Base-by-base conservation (phyloP, 2,113 vertebrate genomes). In the Semnornis frantzii region DNA sequence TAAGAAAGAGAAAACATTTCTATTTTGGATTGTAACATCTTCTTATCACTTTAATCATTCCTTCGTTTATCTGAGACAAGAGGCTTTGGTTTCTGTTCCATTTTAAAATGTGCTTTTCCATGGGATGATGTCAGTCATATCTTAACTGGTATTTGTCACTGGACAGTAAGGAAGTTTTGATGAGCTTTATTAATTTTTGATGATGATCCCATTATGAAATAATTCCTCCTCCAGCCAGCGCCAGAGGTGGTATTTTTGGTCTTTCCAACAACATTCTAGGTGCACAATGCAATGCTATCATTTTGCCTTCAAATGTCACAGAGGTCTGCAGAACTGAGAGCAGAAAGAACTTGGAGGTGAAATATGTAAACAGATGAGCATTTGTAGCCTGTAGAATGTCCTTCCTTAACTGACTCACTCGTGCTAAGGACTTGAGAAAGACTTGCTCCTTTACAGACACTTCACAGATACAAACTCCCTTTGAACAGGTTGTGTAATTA, bases 31-130 rank as follows among this genome's bases (percentile, higher is more conserved):
- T 75, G 20, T 73, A 16, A 5, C 30, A 70, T 44, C 27, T 4
- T 54, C 23, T 76, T 55, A 48, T 31, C 5, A 4, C 33, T 44
- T 82, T 33, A 85, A 23, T 59, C 7, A 24, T 79, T 70, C 46
- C 25, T 42, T 62, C 86, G 50, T 76, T 74, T 77, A 28, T 48
- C 6, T 20, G 63, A 75, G 68, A 59, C 5, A 48, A 83, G 25
- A 44, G 33, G 50, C 50, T 84, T 86, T 28, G 55, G 62, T 81
- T 93, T 92, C 92, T 65, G 48, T 79, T 88, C 82, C 69, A 50
- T 75, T 95, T 92, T 27, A 92, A 91, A 92, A 55, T 11, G 20
- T 76, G 46, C 68, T 93, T 92, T 93, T 93, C 94, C 2, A 2
- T 77, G 70, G 28, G 33, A 50, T 60, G 73, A 83, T 75, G 90